A percentile compares a stretch with the other conserved stretches of the same genome.
phyloP scores from a whole-genome alignment of 2,888 invertebrate species.

The Euproctis similis region DNA sequence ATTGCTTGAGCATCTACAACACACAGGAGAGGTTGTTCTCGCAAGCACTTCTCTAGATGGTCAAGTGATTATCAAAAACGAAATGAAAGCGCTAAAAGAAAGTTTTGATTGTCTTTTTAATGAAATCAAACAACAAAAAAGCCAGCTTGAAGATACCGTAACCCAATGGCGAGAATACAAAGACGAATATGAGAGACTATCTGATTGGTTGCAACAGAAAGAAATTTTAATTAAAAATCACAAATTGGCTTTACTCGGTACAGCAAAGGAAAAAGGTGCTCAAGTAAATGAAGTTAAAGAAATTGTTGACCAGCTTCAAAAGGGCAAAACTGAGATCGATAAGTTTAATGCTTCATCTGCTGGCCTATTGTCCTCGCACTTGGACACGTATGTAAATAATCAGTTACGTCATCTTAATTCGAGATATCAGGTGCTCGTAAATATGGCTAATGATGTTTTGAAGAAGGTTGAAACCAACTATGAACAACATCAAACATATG shows the following conservation, averaged over 20 bases:
- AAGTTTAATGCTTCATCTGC: slow-evolving; percentile 87
- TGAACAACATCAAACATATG: slow-evolving; percentile 89
- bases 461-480: slow-evolving; percentile 93
- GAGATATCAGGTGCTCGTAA: slow-evolving; percentile 90
- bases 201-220: slow-evolving; percentile 94
- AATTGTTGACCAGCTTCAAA: slow-evolving; percentile 82
- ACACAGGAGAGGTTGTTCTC: slow-evolving; percentile 90
- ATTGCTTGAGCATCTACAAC: slow-evolving; percentile 88
- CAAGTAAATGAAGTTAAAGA: slow-evolving; percentile 89
- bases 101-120: slow-evolving; percentile 89
- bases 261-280: slow-evolving; percentile 87
- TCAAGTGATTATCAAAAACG: slow-evolving; percentile 86
- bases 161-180: slow-evolving; percentile 93
- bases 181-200: slow-evolving; percentile 92
- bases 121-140: slow-evolving; percentile 90
- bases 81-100: slow-evolving; percentile 89
- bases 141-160: slow-evolving; percentile 86
- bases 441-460: slow-evolving; percentile 90
- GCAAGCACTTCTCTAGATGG: slow-evolving; percentile 89
- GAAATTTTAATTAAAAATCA: slow-evolving; percentile 93
- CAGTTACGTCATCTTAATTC: slow-evolving; percentile 91
- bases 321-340: slow-evolving; percentile 88
- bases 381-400: slow-evolving; percentile 91
- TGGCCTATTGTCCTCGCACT: slow-evolving; percentile 85
- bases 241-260: slow-evolving; percentile 87